phyloP scores from a whole-genome alignment of 2,797 vertebrate genomes.

The Carcharodon carcharias region DNA sequence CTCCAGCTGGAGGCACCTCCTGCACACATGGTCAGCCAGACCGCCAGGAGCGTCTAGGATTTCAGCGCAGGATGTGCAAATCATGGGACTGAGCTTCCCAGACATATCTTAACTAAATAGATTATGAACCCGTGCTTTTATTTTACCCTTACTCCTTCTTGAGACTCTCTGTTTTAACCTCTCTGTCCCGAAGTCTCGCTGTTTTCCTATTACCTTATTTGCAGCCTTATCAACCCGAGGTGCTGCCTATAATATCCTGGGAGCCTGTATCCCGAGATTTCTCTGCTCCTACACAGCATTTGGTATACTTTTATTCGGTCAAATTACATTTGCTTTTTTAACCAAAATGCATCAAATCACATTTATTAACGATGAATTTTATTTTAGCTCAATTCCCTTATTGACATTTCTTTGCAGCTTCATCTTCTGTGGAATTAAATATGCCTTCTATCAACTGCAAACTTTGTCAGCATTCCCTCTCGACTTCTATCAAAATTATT shows the following conservation, averaged over 20 bases:
- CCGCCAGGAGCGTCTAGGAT: no score
- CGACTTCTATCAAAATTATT: background rate
- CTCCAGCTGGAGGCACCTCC: no score
- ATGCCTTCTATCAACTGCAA: background rate
- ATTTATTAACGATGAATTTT: background rate
- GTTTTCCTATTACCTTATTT: background rate
- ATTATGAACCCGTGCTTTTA: no score
- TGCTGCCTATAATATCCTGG: background rate
- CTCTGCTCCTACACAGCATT: background rate
- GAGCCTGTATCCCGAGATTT: background rate
- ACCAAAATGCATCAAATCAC: background rate
- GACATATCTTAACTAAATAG: no score
- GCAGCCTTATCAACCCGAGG: background rate
- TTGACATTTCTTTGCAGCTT: background rate
- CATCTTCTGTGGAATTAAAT: background rate
- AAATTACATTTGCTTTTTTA: background rate
- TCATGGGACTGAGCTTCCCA: no score
- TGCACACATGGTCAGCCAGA: no score
- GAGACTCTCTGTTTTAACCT: no score
- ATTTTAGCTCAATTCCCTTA: background rate
- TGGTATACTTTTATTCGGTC: background rate
- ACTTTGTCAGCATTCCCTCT: background rate
- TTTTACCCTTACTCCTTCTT: no score
- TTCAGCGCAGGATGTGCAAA: no score
- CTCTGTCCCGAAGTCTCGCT: no score